A percentile compares a stretch with the other conserved stretches of the same genome.
phyloP scores from a whole-genome alignment of 2,888 invertebrate species.

The Phyto melanocephala region DNA sequence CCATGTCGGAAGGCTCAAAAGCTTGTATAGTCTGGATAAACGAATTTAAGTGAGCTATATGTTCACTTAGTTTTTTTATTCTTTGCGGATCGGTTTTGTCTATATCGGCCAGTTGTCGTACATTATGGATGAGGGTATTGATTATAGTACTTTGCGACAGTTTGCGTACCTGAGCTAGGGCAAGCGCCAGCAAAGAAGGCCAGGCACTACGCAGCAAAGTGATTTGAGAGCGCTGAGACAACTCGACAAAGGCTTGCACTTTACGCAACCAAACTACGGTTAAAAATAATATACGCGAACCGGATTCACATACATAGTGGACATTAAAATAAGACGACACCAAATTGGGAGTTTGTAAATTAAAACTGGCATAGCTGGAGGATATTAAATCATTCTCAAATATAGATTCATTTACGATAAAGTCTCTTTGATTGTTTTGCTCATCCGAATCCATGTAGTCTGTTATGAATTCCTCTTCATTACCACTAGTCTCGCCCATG shows the following conservation, averaged over 20 bases:
- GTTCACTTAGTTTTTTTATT: conserved; percentile 87
- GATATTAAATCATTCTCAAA: conserved; percentile 84
- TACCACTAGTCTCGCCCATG: conserved; percentile 68
- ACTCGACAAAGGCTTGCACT: conserved; percentile 88
- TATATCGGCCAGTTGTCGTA: conserved; percentile 77
- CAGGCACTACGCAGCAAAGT: conserved; percentile 91
- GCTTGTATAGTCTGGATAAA: conserved; percentile 87
- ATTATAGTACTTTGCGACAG: conserved; percentile 90
- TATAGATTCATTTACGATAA: conserved; percentile 72
- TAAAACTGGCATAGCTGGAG: conserved; percentile 86
- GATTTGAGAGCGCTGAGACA: conserved; percentile 91
- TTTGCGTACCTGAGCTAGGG: conserved; percentile 91
- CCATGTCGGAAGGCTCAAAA: conserved; percentile 88
- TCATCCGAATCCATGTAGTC: conserved; percentile 67
- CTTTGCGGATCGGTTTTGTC: conserved; percentile 88
- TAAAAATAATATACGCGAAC: conserved; percentile 93
- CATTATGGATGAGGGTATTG: conserved; percentile 85
- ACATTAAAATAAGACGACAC: conserved; percentile 94
- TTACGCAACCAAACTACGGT: conserved; percentile 94
- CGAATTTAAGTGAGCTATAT: conserved; percentile 90
- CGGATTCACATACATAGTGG: conserved; percentile 97
- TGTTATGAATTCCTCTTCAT: conserved; percentile 68
- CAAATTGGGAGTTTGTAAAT: conserved; percentile 87
- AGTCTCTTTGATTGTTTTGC: conserved; percentile 68
- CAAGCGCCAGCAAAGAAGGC: conserved; percentile 94